Evolutionary conservation across 2,113 vertebrate genomes (phyloP), one percentile per base, ranked within the genome.

Genomic region (Seriola rivoliana): DNA sequence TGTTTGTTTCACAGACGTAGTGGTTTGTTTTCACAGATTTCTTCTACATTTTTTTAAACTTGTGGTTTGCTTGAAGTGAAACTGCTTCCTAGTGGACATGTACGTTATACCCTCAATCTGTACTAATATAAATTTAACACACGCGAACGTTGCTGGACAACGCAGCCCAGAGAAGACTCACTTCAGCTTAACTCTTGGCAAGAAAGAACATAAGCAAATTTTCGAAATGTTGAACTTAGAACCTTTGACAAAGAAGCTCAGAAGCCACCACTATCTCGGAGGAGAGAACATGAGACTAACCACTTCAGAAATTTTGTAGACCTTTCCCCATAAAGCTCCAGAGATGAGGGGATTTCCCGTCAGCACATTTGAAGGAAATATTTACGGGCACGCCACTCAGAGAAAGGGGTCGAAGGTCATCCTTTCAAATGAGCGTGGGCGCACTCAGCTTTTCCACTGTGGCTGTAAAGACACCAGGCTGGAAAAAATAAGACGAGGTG

Each of bases 371-470:
- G 34, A 75, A 70, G 62, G 63, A 76, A 87, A 80, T 83, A 82
- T 92, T 91, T 81, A 88, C 59, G 14, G 64, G 64, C 64, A 36
- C 32, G 13, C 48, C 57, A 48, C 64, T 90, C 59, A 48, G 67
- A 75, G 42, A 3, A 23, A 16, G 23, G 64, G 72, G 84, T 85
- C 81, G 90, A 67, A 76, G 84, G 89, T 92, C 75, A 52, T 16
- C n/a, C 38, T 68, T n/a, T 88, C 79, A 78, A 57, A 69, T 57
- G 74, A 69, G 3, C 76, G 80, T 66, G 65, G 81, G 67, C 8
- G 5, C 48, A 36, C 63, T 87, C 57, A 63, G 87, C 55, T 71
- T 86, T 70, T 81, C 81, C 71, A 76, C 67, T 46, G 23, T 4
- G 36, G 8, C 11, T 78, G 67, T 58, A 55, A 85, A 76, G 60